Conservation (phyloP, 1,140 invertebrate genomes). For the Ceratina japonica region DNA sequence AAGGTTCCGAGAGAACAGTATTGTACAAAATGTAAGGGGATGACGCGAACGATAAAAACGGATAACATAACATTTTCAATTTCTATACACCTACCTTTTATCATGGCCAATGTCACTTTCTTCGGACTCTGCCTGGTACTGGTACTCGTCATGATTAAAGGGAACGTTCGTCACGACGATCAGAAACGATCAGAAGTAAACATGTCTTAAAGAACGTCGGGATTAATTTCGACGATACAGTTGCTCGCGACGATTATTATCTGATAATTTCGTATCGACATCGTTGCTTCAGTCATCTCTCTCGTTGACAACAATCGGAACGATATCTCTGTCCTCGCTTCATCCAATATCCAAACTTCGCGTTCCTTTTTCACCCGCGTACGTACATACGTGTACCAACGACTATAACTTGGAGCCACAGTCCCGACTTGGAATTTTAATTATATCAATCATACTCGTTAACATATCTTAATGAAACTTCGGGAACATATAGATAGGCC, state of each 20-base stretch:
- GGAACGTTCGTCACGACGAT: neutral
- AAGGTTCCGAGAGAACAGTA: too few relatives aligned
- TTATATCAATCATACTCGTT: too few relatives aligned
- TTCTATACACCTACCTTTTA: slow-evolving; percentile 68
- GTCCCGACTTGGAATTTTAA: too few relatives aligned
- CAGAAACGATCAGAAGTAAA: neutral
- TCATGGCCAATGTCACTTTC: slow-evolving; percentile 76
- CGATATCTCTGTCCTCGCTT: neutral
- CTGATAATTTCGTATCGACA: neutral
- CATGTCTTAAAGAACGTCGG: neutral
- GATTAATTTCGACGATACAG: neutral
- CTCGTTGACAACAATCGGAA: neutral
- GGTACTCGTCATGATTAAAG: slow-evolving; percentile 64
- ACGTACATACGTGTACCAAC: neutral
- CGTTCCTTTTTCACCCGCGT: neutral
- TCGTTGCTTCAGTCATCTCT: neutral
- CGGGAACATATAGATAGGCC: too few relatives aligned
- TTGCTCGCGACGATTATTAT: neutral
- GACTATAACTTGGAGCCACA: too few relatives aligned
- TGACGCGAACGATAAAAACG: too few relatives aligned
- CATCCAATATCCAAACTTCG: neutral
- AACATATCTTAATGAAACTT: too few relatives aligned
- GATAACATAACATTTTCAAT: too few relatives aligned
- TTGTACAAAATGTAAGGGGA: too few relatives aligned
- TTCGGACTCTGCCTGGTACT: slow-evolving; percentile 72